Evolutionary conservation across 2,113 vertebrate genomes (phyloP).

Genomic region (Chaetura pelagica): DNA sequence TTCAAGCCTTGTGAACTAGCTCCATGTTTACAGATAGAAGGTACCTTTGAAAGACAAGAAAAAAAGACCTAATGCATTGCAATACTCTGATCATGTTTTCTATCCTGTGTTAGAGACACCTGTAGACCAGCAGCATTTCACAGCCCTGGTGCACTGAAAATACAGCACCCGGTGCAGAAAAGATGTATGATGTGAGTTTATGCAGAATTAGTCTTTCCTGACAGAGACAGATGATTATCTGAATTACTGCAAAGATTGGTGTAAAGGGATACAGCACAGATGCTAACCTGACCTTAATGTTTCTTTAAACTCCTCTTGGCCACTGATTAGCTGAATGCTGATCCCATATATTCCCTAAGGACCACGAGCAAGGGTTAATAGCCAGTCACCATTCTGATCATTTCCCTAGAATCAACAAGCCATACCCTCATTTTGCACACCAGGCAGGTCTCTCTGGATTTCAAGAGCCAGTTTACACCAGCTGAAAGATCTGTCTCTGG

Average conservation of each 20-base stretch:
- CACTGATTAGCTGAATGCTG: not conserved
- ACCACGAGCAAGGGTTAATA: not conserved
- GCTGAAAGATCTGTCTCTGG: not conserved
- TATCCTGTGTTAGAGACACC: not conserved
- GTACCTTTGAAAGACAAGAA: not conserved
- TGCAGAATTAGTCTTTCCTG: not conserved
- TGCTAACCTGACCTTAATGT: accelerated
- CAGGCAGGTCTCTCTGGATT: not conserved
- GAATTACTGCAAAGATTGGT: not conserved
- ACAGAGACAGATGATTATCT: not conserved
- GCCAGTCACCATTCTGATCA: not conserved
- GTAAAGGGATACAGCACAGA: not conserved
- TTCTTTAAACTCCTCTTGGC: not conserved
- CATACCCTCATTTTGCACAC: not conserved
- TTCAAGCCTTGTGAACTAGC: not conserved
- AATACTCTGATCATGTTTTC: not conserved
- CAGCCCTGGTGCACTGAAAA: not conserved
- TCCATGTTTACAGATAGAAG: not conserved
- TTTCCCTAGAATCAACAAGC: not conserved
- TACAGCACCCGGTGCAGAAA: not conserved
- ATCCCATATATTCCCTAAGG: not conserved
- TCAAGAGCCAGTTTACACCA: not conserved
- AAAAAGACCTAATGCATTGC: not conserved
- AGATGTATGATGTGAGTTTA: not conserved
- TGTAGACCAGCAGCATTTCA: not conserved